phyloP scores from a whole-genome alignment of 2,888 invertebrate species.

The Glaucopsyche alexis region DNA sequence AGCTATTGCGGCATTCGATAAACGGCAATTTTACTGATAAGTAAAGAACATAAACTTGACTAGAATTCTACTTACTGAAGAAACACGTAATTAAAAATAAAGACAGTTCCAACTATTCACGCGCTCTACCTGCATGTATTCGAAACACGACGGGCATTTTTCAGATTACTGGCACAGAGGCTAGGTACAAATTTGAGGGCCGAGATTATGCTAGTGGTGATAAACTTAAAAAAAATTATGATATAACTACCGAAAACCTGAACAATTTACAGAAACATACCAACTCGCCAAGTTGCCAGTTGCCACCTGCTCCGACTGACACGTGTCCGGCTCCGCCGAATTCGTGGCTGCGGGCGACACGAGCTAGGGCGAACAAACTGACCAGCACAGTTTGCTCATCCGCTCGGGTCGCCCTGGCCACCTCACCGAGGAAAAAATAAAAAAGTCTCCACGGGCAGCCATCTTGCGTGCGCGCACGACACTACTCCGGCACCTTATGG shows the following conservation, averaged over 20 bases:
- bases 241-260: too few species aligned
- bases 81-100: background rate
- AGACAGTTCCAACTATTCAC: background rate
- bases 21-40: slow-evolving; percentile 8
- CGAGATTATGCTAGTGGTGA: too few species aligned
- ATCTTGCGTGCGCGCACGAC: slow-evolving; percentile 42
- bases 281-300: background rate
- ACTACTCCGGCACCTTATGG: slow-evolving; percentile 60
- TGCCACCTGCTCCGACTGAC: background rate
- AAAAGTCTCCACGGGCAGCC: slow-evolving; percentile 31
- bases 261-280: too few species aligned
- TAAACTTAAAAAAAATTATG: too few species aligned
- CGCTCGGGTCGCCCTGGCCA: slow-evolving; percentile 71
- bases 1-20: background rate
- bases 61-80: background rate
- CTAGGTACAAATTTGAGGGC: too few species aligned
- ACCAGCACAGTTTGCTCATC: slow-evolving; percentile 75
- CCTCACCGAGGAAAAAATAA: slow-evolving; percentile 34
- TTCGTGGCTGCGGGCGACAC: slow-evolving; percentile 67
- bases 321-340: slow-evolving; percentile 37
- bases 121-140: too few species aligned
- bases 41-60: background rate
- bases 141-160: too few species aligned
- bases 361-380: slow-evolving; percentile 82
- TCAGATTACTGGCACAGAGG: too few species aligned